Evolutionary conservation across 2,797 vertebrate species (phyloP), one percentile per base, ranked within the genome.

Genomic region (Halcyon chelicuti): DNA sequence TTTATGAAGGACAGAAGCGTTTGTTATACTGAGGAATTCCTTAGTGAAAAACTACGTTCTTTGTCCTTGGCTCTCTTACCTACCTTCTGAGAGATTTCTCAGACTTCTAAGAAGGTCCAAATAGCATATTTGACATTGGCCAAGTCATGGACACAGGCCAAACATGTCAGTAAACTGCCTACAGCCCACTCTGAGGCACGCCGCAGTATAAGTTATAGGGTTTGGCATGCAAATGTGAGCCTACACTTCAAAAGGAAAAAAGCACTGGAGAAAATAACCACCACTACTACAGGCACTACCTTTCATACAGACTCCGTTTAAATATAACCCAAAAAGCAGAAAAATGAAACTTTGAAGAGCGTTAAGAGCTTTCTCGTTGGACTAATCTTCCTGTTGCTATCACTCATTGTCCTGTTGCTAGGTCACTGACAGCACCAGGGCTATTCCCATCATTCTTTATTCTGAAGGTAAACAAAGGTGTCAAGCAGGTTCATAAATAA

Each of bases 381-480:
- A 94, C 88, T 91, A 74, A 21, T 26, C 26, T 19, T 91, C 40
- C 61, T 77, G 25, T 33, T 90, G 49, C 25, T 74, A 61, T 77
- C 73, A 39, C 18, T 84, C 16, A 28, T n/a, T 92, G 37, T 74
- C 37, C 33, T 3, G 2, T 9, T 60, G 28, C 42, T 87, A 65
- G 37, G 39, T 71, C 49, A 70, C 4, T 84, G 79, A 88, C 16
- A 70, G 70, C 20, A 57, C 1, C 88, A 61, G 70, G 86, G 18
- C 23, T 73, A 58, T 47, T 93, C 73, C 76, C 88, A 86, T 80
- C 31, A 70, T 8, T 85, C 51, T 85, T 74, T 92, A 73, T 40
- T 85, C 58, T 88, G 72, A 67, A 84, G 77, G 63, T 84, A 96
- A 96, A 89, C 25, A 76, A 83, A 86, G 70, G 60, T 73, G 47